Evolutionary conservation across 2,888 invertebrate genomes (phyloP), one percentile per base, ranked within the genome.

Genomic region (Dexiosoma caninum): DNA sequence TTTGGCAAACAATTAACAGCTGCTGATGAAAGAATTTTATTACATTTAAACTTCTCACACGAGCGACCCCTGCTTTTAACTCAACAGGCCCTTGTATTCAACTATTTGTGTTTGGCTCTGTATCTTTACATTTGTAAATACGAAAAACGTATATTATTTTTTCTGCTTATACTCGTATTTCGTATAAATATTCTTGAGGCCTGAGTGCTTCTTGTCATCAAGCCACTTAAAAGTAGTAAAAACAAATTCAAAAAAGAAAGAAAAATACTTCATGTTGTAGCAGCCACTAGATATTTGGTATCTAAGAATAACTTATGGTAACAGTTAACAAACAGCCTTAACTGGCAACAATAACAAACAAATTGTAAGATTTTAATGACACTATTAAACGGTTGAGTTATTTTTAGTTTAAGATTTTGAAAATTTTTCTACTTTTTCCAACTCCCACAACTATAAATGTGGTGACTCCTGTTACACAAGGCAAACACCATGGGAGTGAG

Each of bases 381-480:
- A 81, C 72, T 81, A 77, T 81, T 81, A 81, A 77, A 44, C 44
- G 81, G 72, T 77, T 74, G 77, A 81, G 62, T 69, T 81, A 81
- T 69, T 81, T 79, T 77, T 69, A 67, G 40, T 51, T 75, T 42
- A 23, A 69, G 19, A 59, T 37, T 44, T 51, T 75, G 32, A 23
- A 69, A n/a, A 59, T 37, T 44, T 16, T 23, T 21, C 9, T 19
- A 37, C 16, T 44, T 37, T 21, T 46, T 21, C 1, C n/a, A n/a
- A n/a, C n/a, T n/a, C n/a, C n/a, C n/a, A n/a, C n/a, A n/a, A 1
- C 4, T 37, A 9, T n/a, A n/a, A 27, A 27, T 14, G 37, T 23
- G 23, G 12, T n/a, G 19, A 9, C 51, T 51, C 19, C 30, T 71
- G 37, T 42, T 60, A 32, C 32, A 42, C n/a, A 32, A 49, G 12